These are phyloP conservation scores for Tuberolachnus salignus DNA, from an alignment of 2,888 invertebrate species.

Conservation along the genomic window DNA sequence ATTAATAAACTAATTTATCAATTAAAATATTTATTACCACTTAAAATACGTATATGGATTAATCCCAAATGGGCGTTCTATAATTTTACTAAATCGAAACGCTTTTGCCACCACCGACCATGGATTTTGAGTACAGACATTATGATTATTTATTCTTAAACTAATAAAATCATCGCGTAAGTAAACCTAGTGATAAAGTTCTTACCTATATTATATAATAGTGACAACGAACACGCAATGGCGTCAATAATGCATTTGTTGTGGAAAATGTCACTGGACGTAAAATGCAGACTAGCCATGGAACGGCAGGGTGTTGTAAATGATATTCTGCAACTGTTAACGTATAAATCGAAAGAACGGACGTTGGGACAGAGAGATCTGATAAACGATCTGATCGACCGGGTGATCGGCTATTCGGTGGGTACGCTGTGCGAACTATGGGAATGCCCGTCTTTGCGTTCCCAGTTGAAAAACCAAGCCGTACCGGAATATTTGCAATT, in stretches of 20 bases:
- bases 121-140: no score
- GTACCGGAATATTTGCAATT: constrained; percentile 17
- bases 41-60: neutral
- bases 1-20: no score
- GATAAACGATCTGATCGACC: constrained; percentile 1
- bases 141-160: no score
- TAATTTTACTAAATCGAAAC: neutral
- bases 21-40: neutral
- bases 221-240: neutral
- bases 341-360: neutral
- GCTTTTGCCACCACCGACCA: no score
- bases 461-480: neutral
- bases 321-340: neutral
- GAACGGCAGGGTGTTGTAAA: neutral
- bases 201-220: neutral
- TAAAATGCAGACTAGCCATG: neutral
- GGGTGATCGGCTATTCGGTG: constrained; percentile 8
- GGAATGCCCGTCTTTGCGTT: neutral
- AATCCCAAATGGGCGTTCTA: neutral
- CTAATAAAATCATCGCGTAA: neutral
- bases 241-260: neutral
- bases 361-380: neutral
- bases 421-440: constrained; percentile 31
- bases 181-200: neutral
- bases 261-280: constrained; percentile 12